Percentiles rank a stretch among this genome's conserved stretches.
phyloP scores from a whole-genome alignment of 2,797 vertebrate genomes.

The Calcarius lapponicus region DNA sequence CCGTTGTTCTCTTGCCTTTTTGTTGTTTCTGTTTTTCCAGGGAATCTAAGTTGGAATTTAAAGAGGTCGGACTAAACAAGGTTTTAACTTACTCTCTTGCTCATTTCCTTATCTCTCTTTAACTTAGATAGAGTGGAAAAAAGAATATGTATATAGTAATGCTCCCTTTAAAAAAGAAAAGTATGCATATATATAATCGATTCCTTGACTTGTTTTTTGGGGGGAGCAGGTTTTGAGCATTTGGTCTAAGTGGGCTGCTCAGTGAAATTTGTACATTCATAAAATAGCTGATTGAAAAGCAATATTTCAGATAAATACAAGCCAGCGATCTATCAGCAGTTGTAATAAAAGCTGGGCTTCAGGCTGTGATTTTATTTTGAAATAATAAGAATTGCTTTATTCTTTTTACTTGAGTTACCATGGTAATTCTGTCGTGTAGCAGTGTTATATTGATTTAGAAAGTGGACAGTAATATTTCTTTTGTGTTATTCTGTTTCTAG shows the following conservation, averaged over 20 bases:
- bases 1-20: background rate
- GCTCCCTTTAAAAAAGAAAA: background rate
- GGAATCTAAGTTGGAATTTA: constrained; percentile 2
- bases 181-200: constrained; percentile 67
- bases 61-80: constrained; percentile 8
- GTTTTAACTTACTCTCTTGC: background rate
- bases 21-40: background rate
- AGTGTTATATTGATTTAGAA: constrained; percentile 99
- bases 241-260: constrained; percentile 87
- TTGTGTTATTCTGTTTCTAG: constrained; percentile 98
- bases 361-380: constrained; percentile 98
- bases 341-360: constrained; percentile 99
- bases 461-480: constrained; percentile 99
- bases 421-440: constrained; percentile 98
- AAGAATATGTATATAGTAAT: background rate
- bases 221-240: constrained; percentile 77
- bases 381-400: constrained; percentile 99
- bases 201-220: constrained; percentile 79
- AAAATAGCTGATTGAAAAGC: constrained; percentile 96
- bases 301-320: constrained; percentile 97
- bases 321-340: constrained; percentile 92
- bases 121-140: background rate
- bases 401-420: constrained; percentile 98
- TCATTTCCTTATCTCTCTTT: background rate
- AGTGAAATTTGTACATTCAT: constrained; percentile 93